phyloP scores from a whole-genome alignment of 2,888 invertebrate genomes.

The Drosophila hamatofila region DNA sequence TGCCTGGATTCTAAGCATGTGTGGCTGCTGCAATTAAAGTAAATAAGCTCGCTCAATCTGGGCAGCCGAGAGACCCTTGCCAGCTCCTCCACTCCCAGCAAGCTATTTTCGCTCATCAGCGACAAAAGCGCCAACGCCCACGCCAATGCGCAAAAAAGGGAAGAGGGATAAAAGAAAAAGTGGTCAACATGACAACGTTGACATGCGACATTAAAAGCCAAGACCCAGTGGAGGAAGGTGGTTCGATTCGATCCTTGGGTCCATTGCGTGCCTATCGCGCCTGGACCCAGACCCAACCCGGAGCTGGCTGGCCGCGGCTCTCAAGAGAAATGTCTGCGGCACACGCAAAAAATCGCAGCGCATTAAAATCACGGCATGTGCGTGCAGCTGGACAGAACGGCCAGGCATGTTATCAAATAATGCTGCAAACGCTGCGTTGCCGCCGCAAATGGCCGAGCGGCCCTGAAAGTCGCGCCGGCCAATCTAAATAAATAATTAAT shows the following conservation, averaged over 20 bases:
- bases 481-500: conserved; percentile 85
- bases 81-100: conserved; percentile 31
- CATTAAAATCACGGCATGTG: conserved; percentile 74
- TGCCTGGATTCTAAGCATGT: conserved; percentile 29
- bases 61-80: background rate
- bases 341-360: conserved; percentile 79
- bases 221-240: conserved; percentile 21
- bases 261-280: conserved; percentile 55
- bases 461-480: conserved; percentile 67
- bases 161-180: conserved; percentile 43
- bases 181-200: conserved; percentile 76
- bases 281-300: background rate
- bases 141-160: conserved; percentile 30
- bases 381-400: conserved; percentile 50
- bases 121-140: conserved; percentile 50
- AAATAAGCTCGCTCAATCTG: conserved; percentile 48
- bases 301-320: conserved; percentile 37
- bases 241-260: conserved; percentile 30
- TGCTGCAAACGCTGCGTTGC: conserved; percentile 52
- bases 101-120: conserved; percentile 72
- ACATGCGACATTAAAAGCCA: conserved; percentile 78
- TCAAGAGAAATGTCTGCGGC: conserved; percentile 65
- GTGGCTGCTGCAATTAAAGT: conserved; percentile 67
- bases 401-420: conserved; percentile 72
- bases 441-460: conserved; percentile 56